Base-by-base conservation (phyloP, 2,888 invertebrate species). In the Rhopalosiphum nymphaeae region DNA sequence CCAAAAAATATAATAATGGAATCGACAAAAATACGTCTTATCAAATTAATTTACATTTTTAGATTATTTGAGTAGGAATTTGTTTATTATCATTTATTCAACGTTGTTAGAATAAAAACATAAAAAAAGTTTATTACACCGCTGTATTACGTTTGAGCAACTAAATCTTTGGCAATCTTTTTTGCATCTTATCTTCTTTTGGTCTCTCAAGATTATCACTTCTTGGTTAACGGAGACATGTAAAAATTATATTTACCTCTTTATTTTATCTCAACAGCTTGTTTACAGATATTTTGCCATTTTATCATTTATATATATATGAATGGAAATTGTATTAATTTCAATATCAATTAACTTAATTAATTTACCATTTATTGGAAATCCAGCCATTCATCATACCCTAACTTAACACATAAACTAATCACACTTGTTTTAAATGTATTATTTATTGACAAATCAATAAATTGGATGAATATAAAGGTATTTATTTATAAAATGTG, bases 61-160 rank as follows among this genome's bases (percentile, higher is more conserved):
- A 7, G 29, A 25, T 92, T 92, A 36, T 21, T 86, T 36, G 21
- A 85, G n/a, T 56, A 61, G 92, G 92, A 92, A 86, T 86, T 46
- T 46, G 26, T 61, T 86, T 85, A 91, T 42, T 44, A 26, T 85
- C n/a, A 9, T 91, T 13, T 56, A 16, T 92, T 21, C 21, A 78
- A 78, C 78, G 36, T 78, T 36, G 9, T 78, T 78, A 78, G 36
- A 78, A 78, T 78, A 78, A 36, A 36, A 78, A 36, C 78, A 78
- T 78, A 78, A 36, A 78, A 36, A 36, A 78, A 36, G 78, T 78
- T 78, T 78, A 78, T 78, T 78, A 78, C 36, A 21, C 36, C 78
- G 9, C 21, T 42, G 78, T 78, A 36, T 9, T 78, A 78, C 78
- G 9, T 36, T 36, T 78, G 78, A 78, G 9, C 21, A 78, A 21